Percentiles rank a stretch among this genome's conserved stretches.
Evolutionary conservation across 1,140 invertebrate genomes (phyloP).

Genomic region (Wiebesia pumilae): DNA sequence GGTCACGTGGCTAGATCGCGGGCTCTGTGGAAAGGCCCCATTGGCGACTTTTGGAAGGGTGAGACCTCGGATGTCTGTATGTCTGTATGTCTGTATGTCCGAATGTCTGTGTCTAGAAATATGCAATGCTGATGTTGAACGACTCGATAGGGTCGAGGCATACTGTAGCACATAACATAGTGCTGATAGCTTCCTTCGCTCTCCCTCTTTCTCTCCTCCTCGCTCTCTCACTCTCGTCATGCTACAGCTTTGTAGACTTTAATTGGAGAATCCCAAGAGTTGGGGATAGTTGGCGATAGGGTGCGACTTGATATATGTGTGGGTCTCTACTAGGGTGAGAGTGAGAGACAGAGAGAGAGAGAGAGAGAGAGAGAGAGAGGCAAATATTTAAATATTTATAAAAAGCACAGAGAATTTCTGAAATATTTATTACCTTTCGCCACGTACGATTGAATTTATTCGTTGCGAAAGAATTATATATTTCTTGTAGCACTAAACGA

Average conservation of each 20-base stretch:
- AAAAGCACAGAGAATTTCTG: background rate
- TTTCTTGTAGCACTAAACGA: no score
- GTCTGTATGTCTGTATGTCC: no score
- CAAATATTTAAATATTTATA: background rate
- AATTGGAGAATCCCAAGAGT: slow-evolving; percentile 41
- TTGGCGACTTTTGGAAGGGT: background rate
- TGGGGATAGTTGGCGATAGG: background rate
- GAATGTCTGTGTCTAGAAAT: background rate
- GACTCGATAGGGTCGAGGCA: background rate
- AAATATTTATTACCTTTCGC: background rate
- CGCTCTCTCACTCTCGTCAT: background rate
- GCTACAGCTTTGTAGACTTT: slow-evolving; percentile 31
- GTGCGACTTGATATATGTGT: slow-evolving; percentile 33
- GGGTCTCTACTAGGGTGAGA: background rate
- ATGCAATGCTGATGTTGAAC: background rate
- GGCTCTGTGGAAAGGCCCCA: background rate
- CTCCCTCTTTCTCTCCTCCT: background rate
- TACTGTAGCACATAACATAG: no score
- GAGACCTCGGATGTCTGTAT: background rate
- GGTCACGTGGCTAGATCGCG: slow-evolving; percentile 16
- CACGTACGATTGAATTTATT: no score
- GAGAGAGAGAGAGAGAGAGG: background rate
- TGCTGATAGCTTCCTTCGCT: background rate
- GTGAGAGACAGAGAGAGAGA: background rate
- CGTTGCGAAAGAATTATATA: no score